A percentile compares a stretch with the other conserved stretches of the same genome.
Evolutionary conservation across 2,888 invertebrate species (phyloP).

Genomic region (Rhimphoctona megacephalus): DNA sequence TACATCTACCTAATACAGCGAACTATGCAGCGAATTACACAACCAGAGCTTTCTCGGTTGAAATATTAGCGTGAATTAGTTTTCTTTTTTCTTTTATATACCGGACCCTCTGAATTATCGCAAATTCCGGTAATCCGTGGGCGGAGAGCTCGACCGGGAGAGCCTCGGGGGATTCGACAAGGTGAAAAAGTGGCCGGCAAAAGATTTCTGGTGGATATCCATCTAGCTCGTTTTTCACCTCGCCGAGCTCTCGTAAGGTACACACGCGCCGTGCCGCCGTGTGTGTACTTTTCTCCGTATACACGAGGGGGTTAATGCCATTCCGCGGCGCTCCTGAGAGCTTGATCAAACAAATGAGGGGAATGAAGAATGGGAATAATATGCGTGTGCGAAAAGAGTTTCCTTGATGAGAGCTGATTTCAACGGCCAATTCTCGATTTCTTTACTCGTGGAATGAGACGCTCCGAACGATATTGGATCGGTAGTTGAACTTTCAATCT

Average conservation of each 20-base stretch:
- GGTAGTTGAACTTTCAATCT: not conserved
- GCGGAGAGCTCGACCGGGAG: constrained; percentile 55
- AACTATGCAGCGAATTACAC: constrained; percentile 36
- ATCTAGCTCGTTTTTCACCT: constrained; percentile 39
- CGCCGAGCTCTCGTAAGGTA: constrained; percentile 6
- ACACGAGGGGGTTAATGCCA: constrained; percentile 73
- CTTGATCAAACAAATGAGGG: constrained; percentile 79
- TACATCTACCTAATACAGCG: constrained; percentile 44
- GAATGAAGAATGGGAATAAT: constrained; percentile 67
- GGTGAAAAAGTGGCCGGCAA: constrained; percentile 67
- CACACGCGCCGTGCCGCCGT: not conserved
- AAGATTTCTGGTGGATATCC: constrained; percentile 54
- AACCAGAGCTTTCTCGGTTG: constrained; percentile 45
- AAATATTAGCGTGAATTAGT: constrained; percentile 57
- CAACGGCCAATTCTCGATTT: not conserved
- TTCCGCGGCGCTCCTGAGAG: constrained; percentile 70
- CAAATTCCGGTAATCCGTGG: constrained; percentile 74
- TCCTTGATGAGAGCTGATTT: not conserved
- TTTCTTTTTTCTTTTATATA: constrained; percentile 21
- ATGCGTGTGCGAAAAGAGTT: constrained; percentile 9
- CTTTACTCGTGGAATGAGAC: not conserved
- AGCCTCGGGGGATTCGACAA: constrained; percentile 49
- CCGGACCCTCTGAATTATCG: constrained; percentile 67
- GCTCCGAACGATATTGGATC: no score
- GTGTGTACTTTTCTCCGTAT: constrained; percentile 4